Conservation (phyloP, 1,140 invertebrate genomes). For the Temnothorax curvispinosus region DNA sequence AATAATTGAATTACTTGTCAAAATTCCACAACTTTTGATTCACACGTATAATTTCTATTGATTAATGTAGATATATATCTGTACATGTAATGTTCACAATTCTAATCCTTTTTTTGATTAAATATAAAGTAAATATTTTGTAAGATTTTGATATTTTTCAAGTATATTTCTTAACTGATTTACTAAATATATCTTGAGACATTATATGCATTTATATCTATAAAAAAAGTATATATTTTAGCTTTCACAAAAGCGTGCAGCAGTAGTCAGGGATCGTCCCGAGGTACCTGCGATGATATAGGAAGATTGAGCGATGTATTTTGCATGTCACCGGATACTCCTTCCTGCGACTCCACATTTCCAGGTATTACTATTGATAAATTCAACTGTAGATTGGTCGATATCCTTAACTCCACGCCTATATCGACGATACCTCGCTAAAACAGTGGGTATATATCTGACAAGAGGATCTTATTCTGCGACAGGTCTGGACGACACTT, state of each 20-base stretch:
- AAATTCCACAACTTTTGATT: background rate
- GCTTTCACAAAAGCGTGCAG: slow-evolving; percentile 74
- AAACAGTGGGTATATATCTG: slow-evolving; percentile 7
- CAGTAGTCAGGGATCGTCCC: slow-evolving; percentile 75
- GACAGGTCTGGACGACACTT: slow-evolving; percentile 83
- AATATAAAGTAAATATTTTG: background rate
- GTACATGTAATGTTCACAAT: background rate
- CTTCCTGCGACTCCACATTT: slow-evolving; percentile 83
- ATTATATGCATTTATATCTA: background rate
- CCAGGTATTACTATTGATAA: slow-evolving; percentile 72
- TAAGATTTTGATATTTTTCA: background rate
- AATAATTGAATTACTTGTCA: background rate
- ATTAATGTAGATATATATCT: background rate
- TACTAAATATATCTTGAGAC: background rate
- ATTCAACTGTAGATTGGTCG: background rate
- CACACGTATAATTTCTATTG: background rate
- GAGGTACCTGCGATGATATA: slow-evolving; percentile 76
- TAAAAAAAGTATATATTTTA: slow-evolving; percentile 47
- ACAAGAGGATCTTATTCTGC: background rate
- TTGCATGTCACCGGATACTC: slow-evolving; percentile 83
- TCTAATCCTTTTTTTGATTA: background rate
- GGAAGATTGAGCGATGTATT: slow-evolving; percentile 77
- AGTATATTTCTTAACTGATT: background rate
- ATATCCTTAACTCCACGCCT: background rate
- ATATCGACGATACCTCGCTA: background rate